Evolutionary conservation across 2,888 invertebrate genomes (phyloP), one percentile per base, ranked within the genome.

Genomic region (Nomada ruficornis): DNA sequence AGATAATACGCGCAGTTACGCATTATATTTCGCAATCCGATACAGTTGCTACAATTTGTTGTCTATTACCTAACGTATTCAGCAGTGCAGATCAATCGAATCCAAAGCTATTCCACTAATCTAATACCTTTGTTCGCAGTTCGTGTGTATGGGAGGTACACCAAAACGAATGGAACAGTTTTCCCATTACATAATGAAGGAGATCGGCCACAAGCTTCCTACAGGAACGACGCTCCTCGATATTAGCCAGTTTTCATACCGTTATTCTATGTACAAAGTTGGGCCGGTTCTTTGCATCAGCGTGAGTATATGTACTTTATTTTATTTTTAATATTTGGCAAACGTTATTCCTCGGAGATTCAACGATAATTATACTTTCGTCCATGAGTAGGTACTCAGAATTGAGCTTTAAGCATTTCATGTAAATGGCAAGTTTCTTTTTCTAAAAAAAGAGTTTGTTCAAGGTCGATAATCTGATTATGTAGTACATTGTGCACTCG

Each of bases 71-170:
- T 47, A 47, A 47, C 3, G 1, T 47, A 47, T 54, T 18, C 7
- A 54, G 54, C 55, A 23, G n/a, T 55, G 20, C 55, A 55, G 55
- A n/a, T 7, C 7, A 10, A 20, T 9, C 1, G 23, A 4, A 54
- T 0, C n/a, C 52, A 15, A 2, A 5, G 26, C 10, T 2, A 5
- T 68, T 3, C 36, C 20, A 62, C 1, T 72, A n/a, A 72, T 29
- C 15, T 9, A 20, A 18, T 57, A 57, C 57, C 4, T 65, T 54
- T 82, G 44, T 59, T 85, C 79, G 54, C 94, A 98, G 98, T 99
- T 98, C 94, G 98, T 99, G 54, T 98, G 98, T 94, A 98, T 99
- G 97, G 99, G 99, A 62, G 99, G 99, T 20, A 98, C 98, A 29
- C 98, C 98, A 18, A 97, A 97, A 92, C 96, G 99, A 72, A 98